These are phyloP conservation scores for Epirrhoe tristata DNA, from an alignment of 2,888 invertebrate species.

Conservation along the genomic window DNA sequence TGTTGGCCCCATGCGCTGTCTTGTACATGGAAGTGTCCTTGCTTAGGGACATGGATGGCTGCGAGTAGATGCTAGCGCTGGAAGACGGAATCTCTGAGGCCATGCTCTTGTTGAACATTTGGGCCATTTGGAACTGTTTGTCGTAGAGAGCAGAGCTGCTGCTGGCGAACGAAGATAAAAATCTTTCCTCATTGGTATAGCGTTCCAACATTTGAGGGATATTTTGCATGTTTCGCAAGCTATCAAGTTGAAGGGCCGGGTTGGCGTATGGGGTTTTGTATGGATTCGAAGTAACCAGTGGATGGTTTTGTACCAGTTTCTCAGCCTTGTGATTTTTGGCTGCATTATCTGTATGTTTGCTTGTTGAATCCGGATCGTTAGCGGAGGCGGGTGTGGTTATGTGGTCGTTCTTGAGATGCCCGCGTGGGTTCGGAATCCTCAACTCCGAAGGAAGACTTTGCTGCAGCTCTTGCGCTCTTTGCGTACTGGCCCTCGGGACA, in stretches of 20 bases:
- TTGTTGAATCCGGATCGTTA: constrained; percentile 57
- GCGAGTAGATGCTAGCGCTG: constrained; percentile 70
- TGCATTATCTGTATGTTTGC: constrained; percentile 65
- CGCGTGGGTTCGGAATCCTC: constrained; percentile 76
- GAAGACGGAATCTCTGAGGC: constrained; percentile 69
- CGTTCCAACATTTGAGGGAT: constrained; percentile 87
- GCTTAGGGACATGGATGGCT: constrained; percentile 63
- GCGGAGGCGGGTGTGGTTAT: constrained; percentile 56
- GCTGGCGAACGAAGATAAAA: constrained; percentile 79
- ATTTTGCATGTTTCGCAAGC: constrained; percentile 83
- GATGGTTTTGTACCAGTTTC: constrained; percentile 71
- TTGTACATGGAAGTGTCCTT: constrained; percentile 73
- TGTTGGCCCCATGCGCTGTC: constrained; percentile 52
- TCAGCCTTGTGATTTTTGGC: constrained; percentile 71
- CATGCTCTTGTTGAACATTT: constrained; percentile 84
- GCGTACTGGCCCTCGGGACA: constrained; percentile 61
- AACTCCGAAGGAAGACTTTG: constrained; percentile 71
- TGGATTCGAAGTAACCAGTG: constrained; percentile 68
- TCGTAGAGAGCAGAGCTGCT: constrained; percentile 80
- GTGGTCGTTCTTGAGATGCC: constrained; percentile 67
- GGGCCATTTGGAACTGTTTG: constrained; percentile 86
- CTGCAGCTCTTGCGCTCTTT: constrained; percentile 68
- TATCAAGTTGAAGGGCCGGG: constrained; percentile 78
- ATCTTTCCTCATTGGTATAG: constrained; percentile 84
- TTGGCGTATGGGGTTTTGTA: constrained; percentile 75